Evolutionary conservation across 2,888 invertebrate genomes (phyloP), one percentile per base, ranked within the genome.

Genomic region (Orchesella flavescens): DNA sequence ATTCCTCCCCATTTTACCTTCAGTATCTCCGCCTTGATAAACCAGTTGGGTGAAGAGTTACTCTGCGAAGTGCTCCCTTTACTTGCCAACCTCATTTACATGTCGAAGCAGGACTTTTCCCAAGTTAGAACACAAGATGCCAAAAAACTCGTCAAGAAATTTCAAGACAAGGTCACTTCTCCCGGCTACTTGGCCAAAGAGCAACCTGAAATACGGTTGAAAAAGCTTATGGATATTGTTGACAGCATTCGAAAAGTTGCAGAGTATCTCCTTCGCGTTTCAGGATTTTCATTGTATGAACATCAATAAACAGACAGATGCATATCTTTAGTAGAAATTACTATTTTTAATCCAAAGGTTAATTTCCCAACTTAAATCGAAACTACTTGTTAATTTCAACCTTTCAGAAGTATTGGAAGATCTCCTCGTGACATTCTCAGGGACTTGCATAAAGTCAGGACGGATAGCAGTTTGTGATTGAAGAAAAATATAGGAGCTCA

Each of bases 41-140:
- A 80, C 46, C 66, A 74, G 53, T 46, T 80, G 23, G 34, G 55
- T 9, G 74, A 55, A 21, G 43, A 66, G 9, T 12, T 59, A 21
- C 72, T 80, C 7, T 55, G 44, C 21, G 57, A 80, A 19, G 24
- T 53, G 9, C 68, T 80, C 9, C 80, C 80, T 15, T 24, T 80
- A 1, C 23, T 80, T 66, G 80, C 80, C 10, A 80, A 80, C 63
- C 65, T 80, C 19, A 59, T 80, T 73, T 80, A 68, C 68, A 68
- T 80, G 66, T 46, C 80, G 9, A 80, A 80, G 21, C 44, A 80
- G 61, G 74, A 80, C 34, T 80, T 74, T 34, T 59, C 68, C 49
- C 73, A 55, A 1, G 80, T 80, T 5, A 57, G 66, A 23, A 80
- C 80, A 4, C 19, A n/a, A 5, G 68, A 80, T 9, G 73, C 61